A percentile compares a stretch with the other conserved stretches of the same genome.
Conservation (phyloP, 2,888 invertebrate species). For the Catocala fraxini region DNA sequence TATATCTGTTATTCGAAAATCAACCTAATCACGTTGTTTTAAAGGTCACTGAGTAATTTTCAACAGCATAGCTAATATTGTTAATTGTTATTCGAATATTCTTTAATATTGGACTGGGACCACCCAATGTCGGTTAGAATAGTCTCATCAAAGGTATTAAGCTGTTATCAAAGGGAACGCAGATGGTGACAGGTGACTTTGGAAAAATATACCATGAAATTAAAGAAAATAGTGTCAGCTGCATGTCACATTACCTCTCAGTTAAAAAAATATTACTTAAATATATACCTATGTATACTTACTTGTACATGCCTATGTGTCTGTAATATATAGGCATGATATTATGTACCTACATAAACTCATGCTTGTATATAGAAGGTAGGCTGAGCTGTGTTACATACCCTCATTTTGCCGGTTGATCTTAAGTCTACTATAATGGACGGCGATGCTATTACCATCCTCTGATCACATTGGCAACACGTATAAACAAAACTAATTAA, state of each 20-base stretch:
- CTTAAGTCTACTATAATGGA: too few relatives aligned
- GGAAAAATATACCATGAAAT: slow-evolving; percentile 19
- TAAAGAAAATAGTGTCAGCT: slow-evolving; percentile 28
- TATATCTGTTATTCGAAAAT: slow-evolving; percentile 1
- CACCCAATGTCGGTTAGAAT: slow-evolving; percentile 60
- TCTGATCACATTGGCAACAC: too few relatives aligned
- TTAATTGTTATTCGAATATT: slow-evolving; percentile 39
- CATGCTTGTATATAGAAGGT: too few relatives aligned
- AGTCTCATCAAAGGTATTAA: slow-evolving; percentile 53
- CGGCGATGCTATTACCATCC: too few relatives aligned
- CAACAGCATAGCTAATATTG: slow-evolving; percentile 11
- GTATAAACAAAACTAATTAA: too few relatives aligned
- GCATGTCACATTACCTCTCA: background rate
- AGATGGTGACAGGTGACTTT: slow-evolving; percentile 61
- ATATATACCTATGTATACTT: too few relatives aligned
- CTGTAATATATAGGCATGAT: too few relatives aligned
- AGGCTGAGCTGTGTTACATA: too few relatives aligned
- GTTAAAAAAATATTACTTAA: too few relatives aligned
- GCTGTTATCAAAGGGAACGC: slow-evolving; percentile 55
- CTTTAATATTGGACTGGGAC: slow-evolving; percentile 64
- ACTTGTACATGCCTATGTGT: too few relatives aligned
- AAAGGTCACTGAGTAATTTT: slow-evolving; percentile 1
- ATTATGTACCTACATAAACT: too few relatives aligned
- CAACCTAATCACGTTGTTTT: background rate
- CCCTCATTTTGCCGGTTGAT: too few relatives aligned